A percentile compares a stretch with the other conserved stretches of the same genome.
These are phyloP conservation scores for Alouatta palliata DNA, from an alignment of 2,113 vertebrate species.

Conservation along the genomic window DNA sequence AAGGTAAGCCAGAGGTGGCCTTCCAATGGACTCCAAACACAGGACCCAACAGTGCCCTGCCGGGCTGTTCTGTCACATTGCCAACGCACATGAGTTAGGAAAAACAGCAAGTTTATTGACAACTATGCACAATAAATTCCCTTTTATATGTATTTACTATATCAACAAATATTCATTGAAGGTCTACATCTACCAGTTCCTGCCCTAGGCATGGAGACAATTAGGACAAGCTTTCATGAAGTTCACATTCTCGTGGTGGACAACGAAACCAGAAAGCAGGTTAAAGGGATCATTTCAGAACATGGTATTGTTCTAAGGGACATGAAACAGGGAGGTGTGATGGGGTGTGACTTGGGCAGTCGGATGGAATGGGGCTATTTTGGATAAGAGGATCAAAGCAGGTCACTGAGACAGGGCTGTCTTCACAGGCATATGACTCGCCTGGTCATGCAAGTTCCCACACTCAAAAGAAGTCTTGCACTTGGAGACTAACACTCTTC, in stretches of 20 bases:
- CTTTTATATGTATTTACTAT: not conserved
- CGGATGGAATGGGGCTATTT: not conserved
- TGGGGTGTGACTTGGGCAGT: not conserved
- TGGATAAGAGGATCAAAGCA: not conserved
- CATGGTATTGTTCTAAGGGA: not conserved
- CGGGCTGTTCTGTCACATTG: not conserved
- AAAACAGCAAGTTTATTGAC: not conserved
- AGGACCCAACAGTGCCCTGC: not conserved
- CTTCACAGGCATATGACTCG: not conserved
- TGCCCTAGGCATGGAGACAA: not conserved
- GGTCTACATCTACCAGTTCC: not conserved
- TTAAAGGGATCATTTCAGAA: not conserved
- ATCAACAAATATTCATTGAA: conserved; percentile 16
- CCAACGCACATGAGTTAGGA: not conserved
- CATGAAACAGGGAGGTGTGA: not conserved
- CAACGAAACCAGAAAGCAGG: not conserved
- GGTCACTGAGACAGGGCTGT: not conserved
- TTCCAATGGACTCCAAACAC: not conserved
- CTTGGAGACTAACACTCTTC: not conserved
- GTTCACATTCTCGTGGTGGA: not conserved
- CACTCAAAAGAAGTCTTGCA: not conserved
- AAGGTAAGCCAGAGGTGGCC: not conserved
- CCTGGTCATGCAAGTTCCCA: not conserved
- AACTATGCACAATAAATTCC: not conserved
- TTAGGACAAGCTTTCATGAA: not conserved